phyloP scores from a whole-genome alignment of 2,797 vertebrate species.

The Malacoraja senta region DNA sequence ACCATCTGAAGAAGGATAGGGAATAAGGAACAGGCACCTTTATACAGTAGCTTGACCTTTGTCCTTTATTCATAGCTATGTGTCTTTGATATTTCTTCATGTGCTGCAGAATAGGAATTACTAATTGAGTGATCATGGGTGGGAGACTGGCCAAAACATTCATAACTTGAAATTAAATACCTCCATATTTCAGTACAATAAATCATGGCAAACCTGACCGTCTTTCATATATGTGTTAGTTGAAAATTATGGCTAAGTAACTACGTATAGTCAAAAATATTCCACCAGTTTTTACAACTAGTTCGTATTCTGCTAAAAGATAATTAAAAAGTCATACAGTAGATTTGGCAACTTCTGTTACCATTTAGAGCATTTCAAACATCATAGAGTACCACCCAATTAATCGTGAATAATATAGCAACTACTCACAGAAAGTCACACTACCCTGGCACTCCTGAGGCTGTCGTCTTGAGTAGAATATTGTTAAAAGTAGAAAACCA shows the following conservation, averaged over 20 bases:
- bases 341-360: background rate
- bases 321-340: background rate
- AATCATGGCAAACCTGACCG: background rate
- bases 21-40: background rate
- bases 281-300: background rate
- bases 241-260: background rate
- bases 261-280: background rate
- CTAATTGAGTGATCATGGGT: background rate
- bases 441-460: background rate
- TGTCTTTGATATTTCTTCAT: background rate
- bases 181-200: background rate
- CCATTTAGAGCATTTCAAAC: background rate
- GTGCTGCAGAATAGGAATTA: background rate
- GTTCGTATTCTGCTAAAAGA: background rate
- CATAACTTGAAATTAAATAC: background rate
- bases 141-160: background rate
- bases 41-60: background rate
- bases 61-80: background rate
- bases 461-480: background rate
- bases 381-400: background rate
- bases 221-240: background rate
- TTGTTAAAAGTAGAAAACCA: slow-evolving; percentile 7
- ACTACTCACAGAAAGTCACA: background rate
- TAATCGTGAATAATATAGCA: background rate
- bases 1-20: background rate